Evolutionary conservation across 1,140 invertebrate species (phyloP).

Genomic region (Parasteatoda tepidariorum): DNA sequence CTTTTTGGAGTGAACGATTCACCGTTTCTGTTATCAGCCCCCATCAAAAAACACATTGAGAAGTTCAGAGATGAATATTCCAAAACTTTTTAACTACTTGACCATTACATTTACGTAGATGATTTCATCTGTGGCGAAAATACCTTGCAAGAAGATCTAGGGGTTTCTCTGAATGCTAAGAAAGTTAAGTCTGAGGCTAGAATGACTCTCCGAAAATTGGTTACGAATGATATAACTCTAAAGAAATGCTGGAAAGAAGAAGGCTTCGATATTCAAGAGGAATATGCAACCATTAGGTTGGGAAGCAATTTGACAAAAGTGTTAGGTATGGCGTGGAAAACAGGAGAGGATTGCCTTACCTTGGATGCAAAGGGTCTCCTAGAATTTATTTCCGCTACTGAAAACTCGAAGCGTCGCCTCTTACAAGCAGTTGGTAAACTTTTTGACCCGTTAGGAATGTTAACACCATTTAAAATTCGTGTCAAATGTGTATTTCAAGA

Average conservation of each 20-base stretch:
- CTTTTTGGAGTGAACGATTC: constrained; percentile 4
- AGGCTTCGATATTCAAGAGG: neutral
- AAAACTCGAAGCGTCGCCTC: neutral
- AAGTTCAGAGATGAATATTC: neutral
- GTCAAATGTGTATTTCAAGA: constrained; percentile 3
- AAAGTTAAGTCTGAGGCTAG: neutral
- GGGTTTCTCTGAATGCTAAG: neutral
- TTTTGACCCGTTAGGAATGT: neutral
- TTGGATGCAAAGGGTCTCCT: neutral
- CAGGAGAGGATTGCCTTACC: neutral
- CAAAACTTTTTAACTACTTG: neutral
- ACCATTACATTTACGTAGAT: neutral
- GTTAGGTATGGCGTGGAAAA: neutral
- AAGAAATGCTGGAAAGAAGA: neutral
- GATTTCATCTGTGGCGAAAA: neutral
- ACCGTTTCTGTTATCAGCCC: neutral
- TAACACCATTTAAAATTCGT: constrained; percentile 3
- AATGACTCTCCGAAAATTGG: constrained; percentile 11
- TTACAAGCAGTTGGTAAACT: neutral
- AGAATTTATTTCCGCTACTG: neutral
- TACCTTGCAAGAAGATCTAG: neutral
- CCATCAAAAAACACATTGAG: constrained; percentile 5
- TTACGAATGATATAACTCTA: neutral
- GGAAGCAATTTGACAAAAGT: neutral
- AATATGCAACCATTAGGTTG: neutral